Evolutionary conservation across 2,113 vertebrate species (phyloP), one percentile per base, ranked within the genome.

Genomic region (Ciconia boyciana): DNA sequence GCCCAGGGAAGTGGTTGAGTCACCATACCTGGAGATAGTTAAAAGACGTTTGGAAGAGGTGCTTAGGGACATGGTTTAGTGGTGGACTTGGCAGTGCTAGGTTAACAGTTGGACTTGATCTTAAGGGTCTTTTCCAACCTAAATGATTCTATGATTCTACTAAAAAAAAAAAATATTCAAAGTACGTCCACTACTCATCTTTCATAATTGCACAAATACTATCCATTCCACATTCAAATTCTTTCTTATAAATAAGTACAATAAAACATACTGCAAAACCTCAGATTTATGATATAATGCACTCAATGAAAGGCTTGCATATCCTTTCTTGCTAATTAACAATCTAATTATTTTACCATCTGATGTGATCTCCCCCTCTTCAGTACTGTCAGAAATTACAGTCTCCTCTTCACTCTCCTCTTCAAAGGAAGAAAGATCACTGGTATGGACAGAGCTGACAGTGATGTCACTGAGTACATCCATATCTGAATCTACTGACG

Each of bases 361-460:
- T 83, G 99, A 98, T 21, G 97, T 98, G 83, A 99, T 99, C 97
- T 99, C 99, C 11, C 99, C 99, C 90, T 99, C 99, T 90, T 99
- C 99, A 36, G 99, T 99, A 83, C 99, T 99, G 25, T 99, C 99
- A 36, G 99, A 99, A 90, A 95, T 82, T 9, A 97, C 96, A 87
- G 97, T 88, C 32, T 99, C 99, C 3, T 99, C 99, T 43, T 99
- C 99, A 4, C 99, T 99, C 80, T 99, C 99, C 83, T 98, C 99
- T 95, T 99, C 99, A 92, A 99, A 99, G 20, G 99, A 99, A 2
- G 99, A 99, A 93, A 99, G 98, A 95, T 99, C 99, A 88, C 99
- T 99, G 89, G 99, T 99, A 95, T 99, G 99, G 94, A 99, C 99
- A 6, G 99, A 99, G 96, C 99, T 99, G 93, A 99, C 99, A 0